phyloP scores from a whole-genome alignment of 2,797 vertebrate species.

The Acropternis orthonyx region DNA sequence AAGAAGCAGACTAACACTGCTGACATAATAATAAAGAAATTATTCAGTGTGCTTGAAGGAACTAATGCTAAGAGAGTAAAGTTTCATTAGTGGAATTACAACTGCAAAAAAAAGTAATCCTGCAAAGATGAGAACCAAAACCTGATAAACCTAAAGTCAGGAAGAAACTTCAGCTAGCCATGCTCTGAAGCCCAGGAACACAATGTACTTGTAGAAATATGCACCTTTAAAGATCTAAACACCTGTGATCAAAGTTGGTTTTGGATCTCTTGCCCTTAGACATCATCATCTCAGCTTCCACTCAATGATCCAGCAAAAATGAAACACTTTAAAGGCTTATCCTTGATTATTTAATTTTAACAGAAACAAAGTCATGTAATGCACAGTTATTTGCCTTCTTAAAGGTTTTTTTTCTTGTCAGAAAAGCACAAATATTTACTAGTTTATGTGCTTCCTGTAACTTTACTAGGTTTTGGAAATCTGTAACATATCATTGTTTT shows the following conservation, averaged over 20 bases:
- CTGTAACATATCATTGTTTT: not conserved
- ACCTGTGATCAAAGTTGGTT: not conserved
- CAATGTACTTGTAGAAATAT: not conserved
- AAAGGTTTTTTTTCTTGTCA: not conserved
- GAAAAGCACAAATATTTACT: not conserved
- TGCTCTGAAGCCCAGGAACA: not conserved
- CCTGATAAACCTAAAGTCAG: not conserved
- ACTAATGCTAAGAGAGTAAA: not conserved
- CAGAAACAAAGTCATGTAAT: not conserved
- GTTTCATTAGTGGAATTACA: not conserved
- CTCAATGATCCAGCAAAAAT: not conserved
- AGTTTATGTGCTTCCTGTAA: not conserved
- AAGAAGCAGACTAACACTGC: not conserved
- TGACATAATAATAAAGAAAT: not conserved
- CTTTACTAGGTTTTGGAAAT: not conserved
- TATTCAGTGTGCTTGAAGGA: not conserved
- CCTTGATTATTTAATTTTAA: not conserved
- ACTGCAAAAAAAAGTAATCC: not conserved
- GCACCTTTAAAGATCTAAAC: not conserved
- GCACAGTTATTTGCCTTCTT: not conserved
- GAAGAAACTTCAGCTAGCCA: not conserved
- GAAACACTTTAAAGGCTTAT: not conserved
- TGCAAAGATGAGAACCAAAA: not conserved
- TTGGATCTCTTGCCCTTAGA: not conserved
- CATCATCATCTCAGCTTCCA: not conserved